These are phyloP conservation scores for Hesperia comma DNA, from an alignment of 2,888 invertebrate genomes.

Conservation along the genomic window DNA sequence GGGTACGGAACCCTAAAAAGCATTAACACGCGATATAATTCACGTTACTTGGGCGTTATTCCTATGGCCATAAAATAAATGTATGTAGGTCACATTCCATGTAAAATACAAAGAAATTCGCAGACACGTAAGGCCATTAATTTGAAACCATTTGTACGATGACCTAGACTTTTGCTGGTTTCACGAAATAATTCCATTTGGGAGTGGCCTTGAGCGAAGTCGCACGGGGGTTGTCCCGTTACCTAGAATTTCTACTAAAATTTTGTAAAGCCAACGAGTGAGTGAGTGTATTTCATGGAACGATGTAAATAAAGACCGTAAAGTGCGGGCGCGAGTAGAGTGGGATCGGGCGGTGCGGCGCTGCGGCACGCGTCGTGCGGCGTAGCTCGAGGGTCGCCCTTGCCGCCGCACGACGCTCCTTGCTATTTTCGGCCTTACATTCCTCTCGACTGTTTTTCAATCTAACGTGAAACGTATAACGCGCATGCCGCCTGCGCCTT, in stretches of 20 bases:
- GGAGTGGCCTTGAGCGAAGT: conserved; percentile 2
- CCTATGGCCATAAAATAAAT: not conserved
- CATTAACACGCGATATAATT: not conserved
- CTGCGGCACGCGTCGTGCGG: conserved; percentile 39
- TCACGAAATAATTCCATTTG: conserved; percentile 3
- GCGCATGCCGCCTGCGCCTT: conserved; percentile 75
- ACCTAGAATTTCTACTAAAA: conserved; percentile 57
- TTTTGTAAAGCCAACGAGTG: conserved; percentile 54
- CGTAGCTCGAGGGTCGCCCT: conserved; percentile 77
- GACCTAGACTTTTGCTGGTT: not conserved
- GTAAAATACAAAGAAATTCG: not conserved
- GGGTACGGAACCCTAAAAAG: no score
- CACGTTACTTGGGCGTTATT: not conserved
- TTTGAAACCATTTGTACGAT: not conserved
- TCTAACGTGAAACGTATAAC: conserved; percentile 81
- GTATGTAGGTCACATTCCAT: not conserved
- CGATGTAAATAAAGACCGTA: conserved; percentile 68
- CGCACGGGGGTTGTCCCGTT: conserved; percentile 20
- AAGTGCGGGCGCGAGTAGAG: conserved; percentile 58
- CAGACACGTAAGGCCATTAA: not conserved
- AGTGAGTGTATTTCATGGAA: conserved; percentile 65
- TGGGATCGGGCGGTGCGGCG: conserved; percentile 48
- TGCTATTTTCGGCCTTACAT: conserved; percentile 82
- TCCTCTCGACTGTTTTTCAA: conserved; percentile 82
- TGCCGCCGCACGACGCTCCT: conserved; percentile 71